Base-by-base conservation (phyloP, 2,797 vertebrate species). In the Pseudotriccus pelzelni region DNA sequence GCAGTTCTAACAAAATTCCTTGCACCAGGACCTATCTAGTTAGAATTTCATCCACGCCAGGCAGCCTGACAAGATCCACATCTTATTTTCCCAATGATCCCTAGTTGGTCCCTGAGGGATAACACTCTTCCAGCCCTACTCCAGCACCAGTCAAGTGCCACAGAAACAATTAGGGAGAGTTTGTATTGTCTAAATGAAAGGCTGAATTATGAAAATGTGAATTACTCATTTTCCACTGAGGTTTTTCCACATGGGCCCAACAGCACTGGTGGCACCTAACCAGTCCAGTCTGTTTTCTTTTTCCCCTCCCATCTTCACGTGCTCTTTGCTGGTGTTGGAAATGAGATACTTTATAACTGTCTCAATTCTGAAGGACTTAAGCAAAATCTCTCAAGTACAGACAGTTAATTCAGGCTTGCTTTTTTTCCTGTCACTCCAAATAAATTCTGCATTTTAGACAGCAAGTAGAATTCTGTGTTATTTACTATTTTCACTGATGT, bases 151-250 rank as follows among this genome's bases (percentile, higher is more conserved):
- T 90, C 41, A 87, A 87, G 68, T 0, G 0, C 79, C 77, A 52
- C 90, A 79, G 88, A 90, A 94, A 95, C 90, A 92, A 94, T 97
- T 76, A 96, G 74, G 62, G 68, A 95, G 62, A 69, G 32, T 78
- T 72, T 69, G 53, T 70, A 60, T 81, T 96, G 90, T 39, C 91
- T 90, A 92, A 94, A 92, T 53, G 91, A 91, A 89, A 87, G 60
- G 58, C 0, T 67, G 84, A 68, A 86, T 53, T 41, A 78, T 46
- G 59, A 66, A 76, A 82, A 84, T 84, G 75, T n/a, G 37, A 30
- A 46, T 52, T 94, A 90, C 69, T 89, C 25, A 79, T 92, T 89
- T 89, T 56, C 79, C 62, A 34, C 87, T 18, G 75, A 70, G 78
- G 62, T 68, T 89, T 88, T 70, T 16, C 60, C 32, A 16, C 2